Percentiles rank a stretch among this genome's conserved stretches.
phyloP scores from a whole-genome alignment of 2,888 invertebrate species.

The Brachypalpus laphriformis region DNA sequence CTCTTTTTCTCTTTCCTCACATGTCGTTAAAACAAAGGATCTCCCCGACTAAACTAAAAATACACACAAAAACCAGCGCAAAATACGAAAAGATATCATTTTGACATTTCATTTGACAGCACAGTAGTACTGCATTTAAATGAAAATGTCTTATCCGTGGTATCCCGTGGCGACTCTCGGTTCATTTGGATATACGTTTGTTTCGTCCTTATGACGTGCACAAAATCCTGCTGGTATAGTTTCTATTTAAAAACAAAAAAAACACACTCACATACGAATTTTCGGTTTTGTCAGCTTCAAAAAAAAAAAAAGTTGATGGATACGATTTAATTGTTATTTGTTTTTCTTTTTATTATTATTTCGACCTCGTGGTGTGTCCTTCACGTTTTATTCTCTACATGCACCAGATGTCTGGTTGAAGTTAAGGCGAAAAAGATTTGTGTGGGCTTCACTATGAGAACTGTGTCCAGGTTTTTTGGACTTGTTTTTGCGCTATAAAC shows the following conservation, averaged over 20 bases:
- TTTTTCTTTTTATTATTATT: conserved; percentile 4
- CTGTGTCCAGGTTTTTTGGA: neutral
- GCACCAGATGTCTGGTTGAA: conserved; percentile 5
- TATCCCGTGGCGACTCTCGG: conserved; percentile 69
- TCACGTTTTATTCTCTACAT: conserved; percentile 27
- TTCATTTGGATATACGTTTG: conserved; percentile 39
- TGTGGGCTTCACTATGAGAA: neutral
- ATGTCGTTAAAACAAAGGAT: conserved; percentile 51
- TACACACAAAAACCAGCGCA: conserved; percentile 18
- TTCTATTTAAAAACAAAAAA: conserved; percentile 34
- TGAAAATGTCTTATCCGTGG: conserved; percentile 72
- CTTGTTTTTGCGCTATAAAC: conserved; percentile 68
- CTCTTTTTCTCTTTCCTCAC: conserved; percentile 38
- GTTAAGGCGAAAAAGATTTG: neutral
- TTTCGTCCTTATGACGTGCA: conserved; percentile 52
- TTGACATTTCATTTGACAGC: conserved; percentile 73
- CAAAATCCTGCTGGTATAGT: conserved; percentile 57
- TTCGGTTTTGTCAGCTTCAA: conserved; percentile 21
- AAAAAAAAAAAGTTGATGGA: conserved; percentile 31
- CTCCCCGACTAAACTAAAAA: conserved; percentile 35
- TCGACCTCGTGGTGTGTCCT: conserved; percentile 70
- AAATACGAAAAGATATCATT: conserved; percentile 45
- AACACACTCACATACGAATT: conserved; percentile 13
- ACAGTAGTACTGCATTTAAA: conserved; percentile 56
- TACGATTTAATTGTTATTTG: conserved; percentile 48